Conservation (phyloP, 1,140 invertebrate species). For the Drosophila sturtevanti region DNA sequence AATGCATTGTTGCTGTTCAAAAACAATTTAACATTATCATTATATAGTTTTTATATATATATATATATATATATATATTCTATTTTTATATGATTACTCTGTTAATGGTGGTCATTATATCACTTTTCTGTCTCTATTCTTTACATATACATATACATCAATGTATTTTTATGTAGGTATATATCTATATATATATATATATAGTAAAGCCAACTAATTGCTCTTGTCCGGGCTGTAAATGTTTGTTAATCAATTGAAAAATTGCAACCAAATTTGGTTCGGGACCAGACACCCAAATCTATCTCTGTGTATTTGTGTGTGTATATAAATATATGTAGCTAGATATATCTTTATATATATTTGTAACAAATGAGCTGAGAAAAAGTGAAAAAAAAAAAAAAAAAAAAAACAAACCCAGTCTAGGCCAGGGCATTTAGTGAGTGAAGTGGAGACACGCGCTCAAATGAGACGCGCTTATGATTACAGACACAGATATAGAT, state of each 20-base stretch:
- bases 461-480: conserved; percentile 1
- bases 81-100: neutral
- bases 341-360: neutral
- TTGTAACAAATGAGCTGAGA: neutral
- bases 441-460: conserved; percentile 2
- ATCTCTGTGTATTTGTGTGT: neutral
- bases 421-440: neutral
- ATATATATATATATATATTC: too few relatives aligned
- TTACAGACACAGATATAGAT: conserved; percentile 1
- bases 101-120: neutral
- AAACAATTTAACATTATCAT: conserved; percentile 20
- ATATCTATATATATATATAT: conserved; percentile 5
- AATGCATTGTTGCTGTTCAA: neutral
- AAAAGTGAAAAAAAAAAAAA: neutral
- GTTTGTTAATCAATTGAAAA: conserved; percentile 60
- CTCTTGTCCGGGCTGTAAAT: conserved; percentile 42
- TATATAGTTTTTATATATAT: neutral
- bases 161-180: conserved; percentile 5
- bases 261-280: conserved; percentile 64
- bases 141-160: neutral
- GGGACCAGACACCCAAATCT: conserved; percentile 26
- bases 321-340: conserved; percentile 16
- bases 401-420: neutral
- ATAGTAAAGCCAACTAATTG: conserved; percentile 38
- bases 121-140: neutral